Percentiles rank a stretch among this genome's conserved stretches.
These are phyloP conservation scores for Hemibagrus wyckioides DNA, from an alignment of 2,113 vertebrate species.

Conservation along the genomic window DNA sequence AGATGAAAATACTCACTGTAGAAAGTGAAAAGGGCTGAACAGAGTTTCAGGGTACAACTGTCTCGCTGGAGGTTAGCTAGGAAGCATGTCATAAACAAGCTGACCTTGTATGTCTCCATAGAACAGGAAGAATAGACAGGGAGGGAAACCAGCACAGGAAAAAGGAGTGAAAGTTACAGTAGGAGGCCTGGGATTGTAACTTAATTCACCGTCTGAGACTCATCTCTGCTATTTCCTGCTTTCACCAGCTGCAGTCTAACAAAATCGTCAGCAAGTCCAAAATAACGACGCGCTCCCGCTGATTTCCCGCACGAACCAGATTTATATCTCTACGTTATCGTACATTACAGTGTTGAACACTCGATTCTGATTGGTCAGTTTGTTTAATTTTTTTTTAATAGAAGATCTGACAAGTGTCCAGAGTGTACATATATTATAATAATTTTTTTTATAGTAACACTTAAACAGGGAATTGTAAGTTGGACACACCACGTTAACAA, in stretches of 20 bases:
- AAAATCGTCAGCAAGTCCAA: neutral
- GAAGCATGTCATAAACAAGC: neutral
- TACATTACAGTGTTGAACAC: neutral
- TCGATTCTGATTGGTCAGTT: neutral
- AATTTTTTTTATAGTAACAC: neutral
- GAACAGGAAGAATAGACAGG: neutral
- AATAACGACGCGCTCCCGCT: neutral
- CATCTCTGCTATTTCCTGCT: neutral
- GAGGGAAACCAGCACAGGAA: neutral
- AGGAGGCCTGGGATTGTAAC: neutral
- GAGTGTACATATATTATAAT: neutral
- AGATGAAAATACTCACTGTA: slow-evolving; percentile 55
- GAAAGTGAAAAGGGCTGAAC: slow-evolving; percentile 51
- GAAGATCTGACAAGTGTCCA: neutral
- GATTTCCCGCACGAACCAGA: neutral
- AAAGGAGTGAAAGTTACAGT: slow-evolving; percentile 17
- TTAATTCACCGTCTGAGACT: neutral
- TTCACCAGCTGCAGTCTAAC: neutral
- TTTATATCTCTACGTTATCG: neutral
- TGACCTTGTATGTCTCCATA: neutral
- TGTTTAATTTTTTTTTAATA: neutral
- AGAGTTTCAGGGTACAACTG: slow-evolving; percentile 30
- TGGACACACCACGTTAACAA: neutral
- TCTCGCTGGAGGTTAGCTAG: neutral
- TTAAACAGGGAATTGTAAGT: neutral